Percentiles rank a stretch among this genome's conserved stretches.
Evolutionary conservation across 2,888 invertebrate species (phyloP).

Genomic region (Drosophila atripex): DNA sequence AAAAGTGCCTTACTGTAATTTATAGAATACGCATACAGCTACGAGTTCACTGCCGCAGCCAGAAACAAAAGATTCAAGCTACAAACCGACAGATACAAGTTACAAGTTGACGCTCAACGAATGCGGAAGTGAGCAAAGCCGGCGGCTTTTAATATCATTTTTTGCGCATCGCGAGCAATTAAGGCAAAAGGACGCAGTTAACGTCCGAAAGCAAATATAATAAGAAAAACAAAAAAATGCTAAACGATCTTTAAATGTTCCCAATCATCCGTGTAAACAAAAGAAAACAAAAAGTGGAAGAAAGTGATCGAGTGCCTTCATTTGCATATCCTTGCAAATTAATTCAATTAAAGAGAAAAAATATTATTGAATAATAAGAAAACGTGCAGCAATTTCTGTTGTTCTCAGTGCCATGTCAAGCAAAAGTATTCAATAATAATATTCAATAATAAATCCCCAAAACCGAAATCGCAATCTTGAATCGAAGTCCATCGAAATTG

Average conservation of each 20-base stretch:
- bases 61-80: slow-evolving; percentile 24
- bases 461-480: slow-evolving; percentile 1
- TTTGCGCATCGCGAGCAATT: slow-evolving; percentile 23
- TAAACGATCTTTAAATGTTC: slow-evolving; percentile 31
- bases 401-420: slow-evolving; percentile 64
- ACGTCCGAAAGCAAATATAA: slow-evolving; percentile 10
- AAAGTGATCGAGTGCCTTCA: slow-evolving; percentile 52
- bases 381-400: slow-evolving; percentile 23
- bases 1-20: slow-evolving; percentile 27
- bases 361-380: slow-evolving; percentile 36
- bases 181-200: slow-evolving; percentile 26
- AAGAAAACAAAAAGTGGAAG: slow-evolving; percentile 36
- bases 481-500: slow-evolving; percentile 26
- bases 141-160: slow-evolving; percentile 52
- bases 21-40: slow-evolving; percentile 9
- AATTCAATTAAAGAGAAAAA: slow-evolving; percentile 44
- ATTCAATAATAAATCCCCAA: slow-evolving; percentile 21
- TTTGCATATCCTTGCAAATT: slow-evolving; percentile 74
- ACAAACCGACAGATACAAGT: slow-evolving; percentile 6
- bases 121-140: slow-evolving; percentile 75
- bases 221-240: slow-evolving; percentile 8
- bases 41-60: slow-evolving; percentile 25
- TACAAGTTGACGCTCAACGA: slow-evolving; percentile 23
- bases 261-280: slow-evolving; percentile 43
- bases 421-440: slow-evolving; percentile 31